These are phyloP conservation scores for Oophaga pumilio DNA, from an alignment of 2,113 vertebrate species.

Conservation along the genomic window DNA sequence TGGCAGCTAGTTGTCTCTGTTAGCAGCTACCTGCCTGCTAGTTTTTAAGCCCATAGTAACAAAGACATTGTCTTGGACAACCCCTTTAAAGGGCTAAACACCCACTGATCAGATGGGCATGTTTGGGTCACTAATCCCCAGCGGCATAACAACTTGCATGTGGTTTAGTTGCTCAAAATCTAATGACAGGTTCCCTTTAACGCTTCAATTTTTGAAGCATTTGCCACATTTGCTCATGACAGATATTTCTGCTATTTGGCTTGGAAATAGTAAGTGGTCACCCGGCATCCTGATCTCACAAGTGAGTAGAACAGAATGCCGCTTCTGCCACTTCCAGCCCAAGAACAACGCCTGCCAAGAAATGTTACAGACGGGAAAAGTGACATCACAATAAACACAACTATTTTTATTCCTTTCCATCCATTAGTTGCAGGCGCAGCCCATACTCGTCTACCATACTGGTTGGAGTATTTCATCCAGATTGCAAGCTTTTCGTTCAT, in stretches of 20 bases:
- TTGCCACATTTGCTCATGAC: background rate
- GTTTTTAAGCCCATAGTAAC: too few relatives aligned
- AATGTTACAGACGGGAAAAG: background rate
- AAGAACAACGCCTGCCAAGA: slow-evolving; percentile 10
- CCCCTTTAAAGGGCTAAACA: too few relatives aligned
- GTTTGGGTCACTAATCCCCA: too few relatives aligned
- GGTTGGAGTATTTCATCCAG: background rate
- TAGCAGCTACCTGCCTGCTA: too few relatives aligned
- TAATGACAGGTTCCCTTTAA: background rate
- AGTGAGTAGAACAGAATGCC: background rate
- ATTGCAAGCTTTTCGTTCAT: background rate
- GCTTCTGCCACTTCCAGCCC: background rate
- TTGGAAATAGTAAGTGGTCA: background rate
- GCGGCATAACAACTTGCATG: too few relatives aligned
- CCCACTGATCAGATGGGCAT: too few relatives aligned
- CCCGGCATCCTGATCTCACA: slow-evolving; percentile 31
- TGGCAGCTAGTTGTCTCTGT: too few relatives aligned
- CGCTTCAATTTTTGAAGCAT: background rate
- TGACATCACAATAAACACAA: slow-evolving; percentile 31
- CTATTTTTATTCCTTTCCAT: slow-evolving; percentile 40
- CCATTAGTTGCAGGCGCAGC: background rate
- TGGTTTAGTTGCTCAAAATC: too few relatives aligned
- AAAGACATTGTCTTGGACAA: too few relatives aligned
- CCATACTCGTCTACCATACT: background rate
- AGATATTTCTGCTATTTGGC: background rate